These are phyloP conservation scores for Coelopa pilipes DNA, from an alignment of 2,888 invertebrate species.

Conservation along the genomic window DNA sequence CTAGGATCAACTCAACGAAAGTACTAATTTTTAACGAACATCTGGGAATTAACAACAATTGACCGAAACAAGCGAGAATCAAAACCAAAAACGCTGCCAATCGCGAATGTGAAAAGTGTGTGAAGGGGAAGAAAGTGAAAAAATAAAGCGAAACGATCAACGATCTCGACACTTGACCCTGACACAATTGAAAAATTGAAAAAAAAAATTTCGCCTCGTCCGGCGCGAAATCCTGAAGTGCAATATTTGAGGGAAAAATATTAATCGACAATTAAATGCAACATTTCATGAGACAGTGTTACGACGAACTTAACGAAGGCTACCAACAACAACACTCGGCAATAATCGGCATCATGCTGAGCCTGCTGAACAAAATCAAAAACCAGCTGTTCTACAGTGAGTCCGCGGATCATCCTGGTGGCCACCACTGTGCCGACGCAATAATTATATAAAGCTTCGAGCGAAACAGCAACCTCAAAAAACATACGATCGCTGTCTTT, in stretches of 20 bases:
- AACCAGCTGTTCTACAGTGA: slow-evolving; percentile 56
- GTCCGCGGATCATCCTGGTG: slow-evolving; percentile 38
- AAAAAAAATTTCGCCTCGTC: no score
- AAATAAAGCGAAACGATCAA: neutral
- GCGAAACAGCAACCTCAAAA: no score
- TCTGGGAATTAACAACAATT: slow-evolving; percentile 33
- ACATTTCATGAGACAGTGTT: slow-evolving; percentile 20
- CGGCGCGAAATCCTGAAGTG: neutral
- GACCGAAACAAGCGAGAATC: no score
- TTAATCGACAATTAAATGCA: neutral
- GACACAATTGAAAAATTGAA: neutral
- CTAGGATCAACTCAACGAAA: slow-evolving; percentile 34
- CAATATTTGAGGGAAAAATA: no score
- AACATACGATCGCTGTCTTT: neutral
- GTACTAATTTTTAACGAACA: slow-evolving; percentile 27
- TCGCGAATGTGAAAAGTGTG: neutral
- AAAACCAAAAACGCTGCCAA: slow-evolving; percentile 25
- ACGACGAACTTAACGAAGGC: slow-evolving; percentile 5
- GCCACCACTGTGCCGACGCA: slow-evolving; percentile 20
- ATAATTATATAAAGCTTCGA: neutral
- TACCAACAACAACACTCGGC: slow-evolving; percentile 11
- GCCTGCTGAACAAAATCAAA: slow-evolving; percentile 52
- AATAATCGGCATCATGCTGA: slow-evolving; percentile 39
- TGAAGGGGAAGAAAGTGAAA: neutral
- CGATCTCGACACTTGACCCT: neutral